Evolutionary conservation across 2,888 invertebrate species (phyloP).

Genomic region (Agrochola lychnidis): DNA sequence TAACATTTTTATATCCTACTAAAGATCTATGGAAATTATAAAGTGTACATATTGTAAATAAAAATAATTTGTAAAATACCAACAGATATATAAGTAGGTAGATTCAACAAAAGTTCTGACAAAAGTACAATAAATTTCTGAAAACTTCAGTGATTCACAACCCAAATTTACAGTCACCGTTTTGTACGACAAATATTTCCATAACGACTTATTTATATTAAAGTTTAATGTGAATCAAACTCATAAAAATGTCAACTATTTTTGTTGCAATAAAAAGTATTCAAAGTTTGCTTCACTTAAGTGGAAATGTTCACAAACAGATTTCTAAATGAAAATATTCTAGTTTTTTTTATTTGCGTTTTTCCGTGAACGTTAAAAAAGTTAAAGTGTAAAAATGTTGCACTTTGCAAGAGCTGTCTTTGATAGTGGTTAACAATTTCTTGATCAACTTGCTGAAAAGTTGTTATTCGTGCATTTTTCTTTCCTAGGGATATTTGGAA

Average conservation of each 20-base stretch:
- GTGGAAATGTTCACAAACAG: slow-evolving; percentile 9
- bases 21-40: neutral
- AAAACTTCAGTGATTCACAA: slow-evolving; percentile 16
- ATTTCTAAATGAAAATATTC: slow-evolving; percentile 17
- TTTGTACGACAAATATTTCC: slow-evolving; percentile 9
- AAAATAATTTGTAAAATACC: neutral
- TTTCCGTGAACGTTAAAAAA: neutral
- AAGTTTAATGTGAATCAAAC: slow-evolving; percentile 12
- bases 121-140: neutral
- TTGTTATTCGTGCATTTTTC: neutral
- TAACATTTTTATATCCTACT: neutral
- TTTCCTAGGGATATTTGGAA: neutral
- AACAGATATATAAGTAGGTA: neutral
- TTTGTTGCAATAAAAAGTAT: slow-evolving; percentile 25
- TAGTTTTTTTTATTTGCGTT: neutral
- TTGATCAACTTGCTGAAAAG: neutral
- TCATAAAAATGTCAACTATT: slow-evolving; percentile 17
- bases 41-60: neutral
- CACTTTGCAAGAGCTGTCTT: neutral
- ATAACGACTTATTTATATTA: slow-evolving; percentile 10
- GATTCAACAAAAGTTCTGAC: neutral
- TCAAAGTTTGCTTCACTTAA: slow-evolving; percentile 2
- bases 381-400: neutral
- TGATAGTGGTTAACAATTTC: neutral
- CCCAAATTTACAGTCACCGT: neutral